These are phyloP conservation scores for Mellilla xanthometata DNA, from an alignment of 2,888 invertebrate species.

Conservation along the genomic window DNA sequence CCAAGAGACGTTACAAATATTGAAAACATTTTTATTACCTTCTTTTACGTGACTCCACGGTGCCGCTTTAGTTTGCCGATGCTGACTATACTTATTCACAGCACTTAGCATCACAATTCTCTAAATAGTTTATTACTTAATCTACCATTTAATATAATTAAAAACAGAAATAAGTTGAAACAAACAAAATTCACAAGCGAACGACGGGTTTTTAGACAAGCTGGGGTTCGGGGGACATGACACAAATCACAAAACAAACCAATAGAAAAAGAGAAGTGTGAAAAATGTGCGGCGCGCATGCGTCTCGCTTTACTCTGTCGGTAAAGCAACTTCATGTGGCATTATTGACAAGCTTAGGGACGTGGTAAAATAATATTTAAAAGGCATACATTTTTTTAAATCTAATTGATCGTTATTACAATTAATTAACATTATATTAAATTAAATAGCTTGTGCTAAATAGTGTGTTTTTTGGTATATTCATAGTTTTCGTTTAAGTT, in stretches of 20 bases:
- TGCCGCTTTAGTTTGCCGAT: constrained; percentile 81
- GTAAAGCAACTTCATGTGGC: constrained; percentile 53
- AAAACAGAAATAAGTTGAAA: constrained; percentile 52
- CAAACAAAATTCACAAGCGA: constrained; percentile 73
- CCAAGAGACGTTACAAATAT: constrained; percentile 49
- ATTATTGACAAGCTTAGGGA: constrained; percentile 48
- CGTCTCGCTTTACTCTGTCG: constrained; percentile 58
- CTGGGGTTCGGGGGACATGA: constrained; percentile 71
- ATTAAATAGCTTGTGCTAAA: too few relatives aligned
- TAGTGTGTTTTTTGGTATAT: too few relatives aligned
- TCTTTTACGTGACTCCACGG: constrained; percentile 84
- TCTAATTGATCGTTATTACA: too few relatives aligned
- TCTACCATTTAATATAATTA: constrained; percentile 67
- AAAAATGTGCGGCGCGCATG: constrained; percentile 69
- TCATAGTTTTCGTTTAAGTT: too few relatives aligned
- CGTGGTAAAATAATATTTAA: constrained; percentile 13
- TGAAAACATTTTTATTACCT: constrained; percentile 74
- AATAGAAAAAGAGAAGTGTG: constrained; percentile 71
- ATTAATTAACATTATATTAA: constrained; percentile 11
- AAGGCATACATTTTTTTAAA: too few relatives aligned
- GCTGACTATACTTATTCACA: constrained; percentile 79
- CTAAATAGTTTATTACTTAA: constrained; percentile 60
- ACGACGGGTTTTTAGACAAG: constrained; percentile 59
- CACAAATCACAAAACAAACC: constrained; percentile 78
- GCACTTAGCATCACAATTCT: constrained; percentile 81